A percentile compares a stretch with the other conserved stretches of the same genome.
Evolutionary conservation across 2,888 invertebrate genomes (phyloP).

Genomic region (Sisyra terminalis): DNA sequence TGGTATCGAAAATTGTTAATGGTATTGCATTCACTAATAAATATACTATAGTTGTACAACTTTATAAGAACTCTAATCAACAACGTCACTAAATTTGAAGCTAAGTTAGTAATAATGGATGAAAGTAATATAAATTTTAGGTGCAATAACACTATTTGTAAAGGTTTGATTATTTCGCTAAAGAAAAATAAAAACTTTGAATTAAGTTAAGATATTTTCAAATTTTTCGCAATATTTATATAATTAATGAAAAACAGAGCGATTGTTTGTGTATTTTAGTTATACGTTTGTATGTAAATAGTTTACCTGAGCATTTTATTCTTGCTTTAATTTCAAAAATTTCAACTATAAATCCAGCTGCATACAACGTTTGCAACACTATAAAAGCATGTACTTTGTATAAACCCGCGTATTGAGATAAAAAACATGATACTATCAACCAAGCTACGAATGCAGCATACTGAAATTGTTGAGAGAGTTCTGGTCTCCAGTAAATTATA

Average conservation of each 20-base stretch:
- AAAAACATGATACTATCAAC: constrained; percentile 57
- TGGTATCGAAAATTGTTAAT: too few relatives aligned
- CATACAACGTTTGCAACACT: constrained; percentile 43
- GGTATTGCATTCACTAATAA: too few relatives aligned
- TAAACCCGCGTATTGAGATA: constrained; percentile 57
- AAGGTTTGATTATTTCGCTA: too few relatives aligned
- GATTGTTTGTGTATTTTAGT: background rate
- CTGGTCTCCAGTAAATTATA: constrained; percentile 58
- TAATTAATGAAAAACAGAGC: constrained; percentile 8
- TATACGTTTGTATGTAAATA: constrained; percentile 2
- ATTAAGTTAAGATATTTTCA: too few relatives aligned
- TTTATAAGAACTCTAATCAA: too few relatives aligned
- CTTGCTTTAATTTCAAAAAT: constrained; percentile 38
- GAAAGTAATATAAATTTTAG: too few relatives aligned
- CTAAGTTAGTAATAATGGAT: too few relatives aligned
- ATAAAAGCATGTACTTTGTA: constrained; percentile 63
- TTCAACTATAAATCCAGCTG: constrained; percentile 47
- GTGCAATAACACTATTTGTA: too few relatives aligned
- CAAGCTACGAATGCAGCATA: constrained; percentile 55
- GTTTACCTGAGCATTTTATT: constrained; percentile 28
- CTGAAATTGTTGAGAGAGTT: constrained; percentile 46
- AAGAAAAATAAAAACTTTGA: too few relatives aligned
- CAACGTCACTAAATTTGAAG: too few relatives aligned
- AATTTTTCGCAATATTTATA: constrained; percentile 8
- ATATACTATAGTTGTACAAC: too few relatives aligned